Conservation (phyloP, 2,797 vertebrate species). For the Natrix natrix region DNA sequence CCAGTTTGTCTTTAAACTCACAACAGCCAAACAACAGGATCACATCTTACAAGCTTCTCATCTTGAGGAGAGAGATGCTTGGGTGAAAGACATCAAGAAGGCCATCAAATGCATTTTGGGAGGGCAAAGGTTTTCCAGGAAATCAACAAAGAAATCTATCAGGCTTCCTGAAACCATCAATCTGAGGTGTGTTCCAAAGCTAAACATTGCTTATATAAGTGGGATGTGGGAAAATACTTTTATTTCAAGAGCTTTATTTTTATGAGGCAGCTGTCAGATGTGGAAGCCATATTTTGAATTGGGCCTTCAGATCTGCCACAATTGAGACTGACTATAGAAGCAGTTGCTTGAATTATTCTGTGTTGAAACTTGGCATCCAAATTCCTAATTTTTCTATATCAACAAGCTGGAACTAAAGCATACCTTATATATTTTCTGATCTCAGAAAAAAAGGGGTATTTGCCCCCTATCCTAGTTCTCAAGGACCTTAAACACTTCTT, state of each 20-base stretch:
- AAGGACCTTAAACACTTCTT: neutral
- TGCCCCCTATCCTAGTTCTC: neutral
- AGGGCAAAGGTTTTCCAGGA: slow-evolving; percentile 89
- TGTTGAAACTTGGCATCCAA: neutral
- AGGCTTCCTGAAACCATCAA: slow-evolving; percentile 86
- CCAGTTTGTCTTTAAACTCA: slow-evolving; percentile 92
- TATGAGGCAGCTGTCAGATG: neutral
- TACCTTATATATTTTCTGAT: neutral
- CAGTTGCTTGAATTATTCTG: neutral
- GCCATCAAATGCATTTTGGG: slow-evolving; percentile 80
- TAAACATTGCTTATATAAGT: neutral
- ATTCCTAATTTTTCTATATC: neutral
- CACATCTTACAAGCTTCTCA: slow-evolving; percentile 94
- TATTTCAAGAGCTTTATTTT: neutral
- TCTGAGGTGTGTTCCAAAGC: slow-evolving; percentile 75
- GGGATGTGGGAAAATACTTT: neutral
- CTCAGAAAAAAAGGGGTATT: neutral
- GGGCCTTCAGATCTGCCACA: no score
- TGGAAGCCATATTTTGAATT: no score
- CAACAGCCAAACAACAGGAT: slow-evolving; percentile 86
- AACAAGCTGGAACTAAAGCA: neutral
- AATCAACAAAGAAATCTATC: slow-evolving; percentile 91
- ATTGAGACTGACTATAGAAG: neutral
- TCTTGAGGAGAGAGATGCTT: slow-evolving; percentile 89
- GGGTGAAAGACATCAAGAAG: slow-evolving; percentile 91